Evolutionary conservation across 1,140 invertebrate genomes (phyloP).

Genomic region (Manduca sexta): DNA sequence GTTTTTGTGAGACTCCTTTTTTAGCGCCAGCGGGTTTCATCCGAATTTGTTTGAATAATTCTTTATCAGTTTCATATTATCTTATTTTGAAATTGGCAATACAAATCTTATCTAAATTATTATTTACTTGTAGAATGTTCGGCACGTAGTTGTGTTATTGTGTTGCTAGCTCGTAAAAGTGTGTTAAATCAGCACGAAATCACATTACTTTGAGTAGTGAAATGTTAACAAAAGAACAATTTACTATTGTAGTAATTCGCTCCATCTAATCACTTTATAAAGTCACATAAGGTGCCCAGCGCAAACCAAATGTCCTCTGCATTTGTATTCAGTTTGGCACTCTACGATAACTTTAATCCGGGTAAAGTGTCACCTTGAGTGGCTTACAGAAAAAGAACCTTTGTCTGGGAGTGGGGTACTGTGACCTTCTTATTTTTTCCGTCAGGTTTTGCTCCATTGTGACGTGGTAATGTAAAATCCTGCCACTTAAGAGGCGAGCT

Average conservation of each 20-base stretch:
- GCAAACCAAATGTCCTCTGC: conserved; percentile 25
- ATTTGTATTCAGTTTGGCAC: conserved; percentile 69
- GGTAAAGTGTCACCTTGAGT: conserved; percentile 69
- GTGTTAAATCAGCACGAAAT: no score
- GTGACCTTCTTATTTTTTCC: conserved; percentile 56
- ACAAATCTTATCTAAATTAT: no score
- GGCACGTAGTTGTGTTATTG: no score
- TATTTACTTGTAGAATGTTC: no score
- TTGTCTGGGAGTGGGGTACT: conserved; percentile 54
- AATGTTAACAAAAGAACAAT: no score
- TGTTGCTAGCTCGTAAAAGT: no score
- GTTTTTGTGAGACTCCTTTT: conserved; percentile 46
- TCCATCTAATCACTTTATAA: conserved; percentile 22
- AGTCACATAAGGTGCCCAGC: conserved; percentile 20
- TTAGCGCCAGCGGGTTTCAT: conserved; percentile 39
- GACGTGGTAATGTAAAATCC: conserved; percentile 44
- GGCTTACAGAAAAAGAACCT: conserved; percentile 61
- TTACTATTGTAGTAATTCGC: neutral
- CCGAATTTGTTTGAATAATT: conserved; percentile 50
- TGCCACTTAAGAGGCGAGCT: conserved; percentile 35
- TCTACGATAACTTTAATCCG: conserved; percentile 69
- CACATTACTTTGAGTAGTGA: no score
- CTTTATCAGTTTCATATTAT: conserved; percentile 3
- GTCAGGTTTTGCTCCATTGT: conserved; percentile 49
- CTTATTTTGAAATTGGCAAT: no score